Evolutionary conservation across 2,113 vertebrate genomes (phyloP).

Genomic region (Fulmarus glacialis): DNA sequence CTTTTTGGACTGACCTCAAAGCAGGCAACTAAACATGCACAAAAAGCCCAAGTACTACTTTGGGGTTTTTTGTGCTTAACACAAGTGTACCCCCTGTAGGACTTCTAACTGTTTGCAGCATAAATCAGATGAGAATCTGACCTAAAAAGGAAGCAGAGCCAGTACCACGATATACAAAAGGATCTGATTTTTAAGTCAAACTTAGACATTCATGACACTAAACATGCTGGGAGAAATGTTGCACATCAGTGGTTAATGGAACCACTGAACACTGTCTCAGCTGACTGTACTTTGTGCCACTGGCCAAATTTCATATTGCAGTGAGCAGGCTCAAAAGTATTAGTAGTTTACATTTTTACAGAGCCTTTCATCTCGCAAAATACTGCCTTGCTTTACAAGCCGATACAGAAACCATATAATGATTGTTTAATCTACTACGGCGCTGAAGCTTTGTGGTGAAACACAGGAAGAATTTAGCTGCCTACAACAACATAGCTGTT

Average conservation of each 20-base stretch:
- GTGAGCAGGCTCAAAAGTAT: neutral
- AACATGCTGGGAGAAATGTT: neutral
- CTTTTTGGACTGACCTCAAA: neutral
- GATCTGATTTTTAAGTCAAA: conserved; percentile 19
- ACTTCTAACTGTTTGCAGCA: neutral
- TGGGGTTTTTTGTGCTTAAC: neutral
- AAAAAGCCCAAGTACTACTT: neutral
- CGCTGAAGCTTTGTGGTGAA: neutral
- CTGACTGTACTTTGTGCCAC: neutral
- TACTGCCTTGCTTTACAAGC: neutral
- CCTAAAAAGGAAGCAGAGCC: neutral
- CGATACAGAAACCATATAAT: neutral
- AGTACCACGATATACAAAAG: neutral
- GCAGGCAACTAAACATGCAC: neutral
- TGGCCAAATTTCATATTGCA: neutral
- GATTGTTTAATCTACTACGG: neutral
- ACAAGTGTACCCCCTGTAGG: neutral
- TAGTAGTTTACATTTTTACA: conserved; percentile 11
- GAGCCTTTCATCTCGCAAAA: conserved; percentile 5
- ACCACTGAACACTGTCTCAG: neutral
- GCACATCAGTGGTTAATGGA: neutral
- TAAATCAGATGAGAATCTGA: neutral
- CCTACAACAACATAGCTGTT: neutral
- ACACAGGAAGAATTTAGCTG: neutral
- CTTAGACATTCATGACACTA: neutral